Base-by-base conservation (phyloP, 2,797 vertebrate genomes). In the Cirrhinus molitorella region DNA sequence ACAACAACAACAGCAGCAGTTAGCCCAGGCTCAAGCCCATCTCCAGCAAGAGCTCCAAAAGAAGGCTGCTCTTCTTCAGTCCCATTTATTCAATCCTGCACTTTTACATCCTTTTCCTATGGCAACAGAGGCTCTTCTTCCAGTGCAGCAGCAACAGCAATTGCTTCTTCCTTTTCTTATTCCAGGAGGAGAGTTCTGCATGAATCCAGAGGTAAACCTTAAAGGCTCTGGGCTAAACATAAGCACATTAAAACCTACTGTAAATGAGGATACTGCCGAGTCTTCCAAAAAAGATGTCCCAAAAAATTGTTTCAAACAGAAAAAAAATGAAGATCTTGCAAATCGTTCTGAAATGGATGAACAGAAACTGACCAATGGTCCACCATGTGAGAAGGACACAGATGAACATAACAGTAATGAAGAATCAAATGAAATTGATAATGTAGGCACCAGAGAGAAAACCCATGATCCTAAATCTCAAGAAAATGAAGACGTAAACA, bases 121-220 rank as follows among this genome's bases (percentile, higher is more conserved):
- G 92, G 96, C 96, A 67, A 93, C 96, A 0, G 98, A 99, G 87
- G 96, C 96, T 79, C 94, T 99, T 77, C 91, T 97, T 85, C 94
- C 97, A 92, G 91, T 96, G 53, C 96, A 97, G 88, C 96, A 99
- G 88, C 98, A 99, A 89, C 98, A 99, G 89, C 98, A 99, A 82
- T 95, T 99, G 83, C 92, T 99, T 78, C 95, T 99, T 77, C 98
- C 98, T 0, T 99, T 99, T 93, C 98, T 98, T 81, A 96, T 99
- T 88, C 96, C 98, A 59, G 98, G 96, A 6, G 92, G 97, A 0
- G 98, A 99, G 86, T 97, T 99, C 91, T 96, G 96, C 89, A 95
- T 98, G 89, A 97, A 96, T 89, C 92, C 96, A 0, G 98, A 99
- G 28, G 94, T 98, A 74, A 95, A 91, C 85, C 84, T 97, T 80